A percentile compares a stretch with the other conserved stretches of the same genome.
phyloP scores from a whole-genome alignment of 2,888 invertebrate genomes.

The Cancer borealis region DNA sequence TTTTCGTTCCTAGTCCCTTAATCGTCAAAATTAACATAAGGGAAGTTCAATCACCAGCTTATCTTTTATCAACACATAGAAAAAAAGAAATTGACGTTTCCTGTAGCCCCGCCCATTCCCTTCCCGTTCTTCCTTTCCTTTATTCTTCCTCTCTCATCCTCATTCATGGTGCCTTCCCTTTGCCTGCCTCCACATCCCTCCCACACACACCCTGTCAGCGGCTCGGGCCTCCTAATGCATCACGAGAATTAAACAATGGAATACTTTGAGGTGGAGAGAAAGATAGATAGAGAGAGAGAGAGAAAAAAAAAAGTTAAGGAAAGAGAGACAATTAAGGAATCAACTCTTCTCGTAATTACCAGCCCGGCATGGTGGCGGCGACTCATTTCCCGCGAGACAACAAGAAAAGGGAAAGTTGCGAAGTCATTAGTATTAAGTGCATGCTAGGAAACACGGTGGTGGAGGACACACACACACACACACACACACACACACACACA shows the following conservation, averaged over 20 bases:
- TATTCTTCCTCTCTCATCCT: neutral
- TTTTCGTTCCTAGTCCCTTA: neutral
- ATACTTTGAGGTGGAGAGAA: neutral
- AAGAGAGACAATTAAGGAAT: neutral
- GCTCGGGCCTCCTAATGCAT: neutral
- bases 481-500: neutral
- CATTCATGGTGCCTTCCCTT: neutral
- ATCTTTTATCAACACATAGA: neutral
- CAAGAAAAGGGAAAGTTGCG: neutral
- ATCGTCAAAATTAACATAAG: neutral
- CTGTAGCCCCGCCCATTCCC: neutral
- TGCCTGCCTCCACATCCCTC: neutral
- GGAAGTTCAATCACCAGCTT: neutral
- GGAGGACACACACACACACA: neutral
- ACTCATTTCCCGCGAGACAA: constrained; percentile 7
- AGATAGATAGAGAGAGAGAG: constrained; percentile 6
- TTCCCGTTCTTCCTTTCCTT: neutral
- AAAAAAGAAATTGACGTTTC: constrained; percentile 10
- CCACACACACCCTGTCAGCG: neutral
- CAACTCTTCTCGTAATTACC: neutral
- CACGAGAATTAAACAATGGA: constrained; percentile 7
- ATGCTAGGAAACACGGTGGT: neutral
- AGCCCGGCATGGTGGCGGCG: neutral
- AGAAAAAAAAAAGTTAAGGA: neutral
- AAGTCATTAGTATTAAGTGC: constrained; percentile 29